Evolutionary conservation across 2,888 invertebrate species (phyloP).

Genomic region (Callyntrura guangdongensis): DNA sequence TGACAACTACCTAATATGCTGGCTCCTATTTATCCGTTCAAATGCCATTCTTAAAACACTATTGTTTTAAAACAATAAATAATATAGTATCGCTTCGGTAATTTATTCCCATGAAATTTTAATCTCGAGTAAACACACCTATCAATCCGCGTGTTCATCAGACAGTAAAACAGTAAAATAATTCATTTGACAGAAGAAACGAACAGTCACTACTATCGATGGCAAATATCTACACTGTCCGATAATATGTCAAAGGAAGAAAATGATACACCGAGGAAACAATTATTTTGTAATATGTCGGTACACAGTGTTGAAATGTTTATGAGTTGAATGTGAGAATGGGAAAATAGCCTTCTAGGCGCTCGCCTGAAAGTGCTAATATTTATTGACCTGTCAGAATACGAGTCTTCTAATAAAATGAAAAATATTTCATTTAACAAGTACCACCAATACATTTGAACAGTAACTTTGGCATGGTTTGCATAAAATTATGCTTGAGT

Average conservation of each 20-base stretch:
- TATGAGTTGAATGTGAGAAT: slow-evolving; percentile 1
- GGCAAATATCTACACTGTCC: not conserved
- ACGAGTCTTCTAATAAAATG: not conserved
- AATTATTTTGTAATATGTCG: slow-evolving; percentile 27
- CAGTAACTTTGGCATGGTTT: not conserved
- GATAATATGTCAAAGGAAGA: not conserved
- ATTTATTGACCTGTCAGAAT: not conserved
- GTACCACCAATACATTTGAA: not conserved
- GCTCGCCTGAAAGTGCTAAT: not conserved
- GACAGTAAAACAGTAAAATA: slow-evolving; percentile 7
- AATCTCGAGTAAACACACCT: slow-evolving; percentile 22
- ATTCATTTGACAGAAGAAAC: not conserved
- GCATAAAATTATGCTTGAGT: not conserved
- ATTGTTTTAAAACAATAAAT: not conserved
- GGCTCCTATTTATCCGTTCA: slow-evolving; percentile 25
- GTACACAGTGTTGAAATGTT: slow-evolving; percentile 52
- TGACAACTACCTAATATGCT: slow-evolving; percentile 60
- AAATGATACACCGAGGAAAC: not conserved
- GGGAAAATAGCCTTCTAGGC: not conserved
- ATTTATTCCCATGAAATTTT: slow-evolving; percentile 53
- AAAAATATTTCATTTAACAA: slow-evolving; percentile 1
- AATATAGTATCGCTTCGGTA: not conserved
- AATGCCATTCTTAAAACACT: not conserved
- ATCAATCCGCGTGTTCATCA: not conserved
- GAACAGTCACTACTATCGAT: not conserved